Evolutionary conservation across 2,888 invertebrate genomes (phyloP), one percentile per base, ranked within the genome.

Genomic region (Spodoptera picta): DNA sequence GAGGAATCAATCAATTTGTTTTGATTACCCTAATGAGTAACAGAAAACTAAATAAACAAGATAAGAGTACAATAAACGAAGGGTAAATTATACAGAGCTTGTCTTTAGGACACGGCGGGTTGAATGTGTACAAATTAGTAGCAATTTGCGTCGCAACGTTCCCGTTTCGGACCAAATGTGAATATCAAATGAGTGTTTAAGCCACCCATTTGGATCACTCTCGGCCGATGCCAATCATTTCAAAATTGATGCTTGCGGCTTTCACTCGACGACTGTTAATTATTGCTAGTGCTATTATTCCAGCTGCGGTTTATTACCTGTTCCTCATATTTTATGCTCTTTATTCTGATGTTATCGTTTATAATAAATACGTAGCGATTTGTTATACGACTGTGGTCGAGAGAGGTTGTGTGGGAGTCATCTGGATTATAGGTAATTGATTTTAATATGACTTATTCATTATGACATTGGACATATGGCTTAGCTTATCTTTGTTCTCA

Each of bases 111-210:
- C 60, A 45, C 69, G 50, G 45, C 71, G 69, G 79, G 79, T 77
- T 92, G 89, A 91, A 92, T 90, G 85, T 88, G 87, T 82, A 88
- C 88, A 92, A 92, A 92, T 92, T 91, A 91, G 89, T 82, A 84
- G 87, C 89, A 92, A 93, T 92, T 92, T 90, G 87, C 81, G 71
- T 86, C 81, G 79, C 82, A 80, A 75, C 84, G 84, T 80, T 86
- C 80, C 79, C 88, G 83, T 85, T 88, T 81, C 84, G 83, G 69
- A 87, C 85, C 87, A 86, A 91, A 92, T 89, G 90, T 91, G 92
- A 93, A 93, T 93, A 92, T 91, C 86, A 90, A 92, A 92, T 92
- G 92, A 92, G 90, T 89, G 82, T 91, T 92, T 91, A 91, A 92
- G 89, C 91, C 84, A 85, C 86, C 87, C 88, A 90, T 92, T 92